phyloP scores from a whole-genome alignment of 2,113 vertebrate species.

The Numenius arquata region DNA sequence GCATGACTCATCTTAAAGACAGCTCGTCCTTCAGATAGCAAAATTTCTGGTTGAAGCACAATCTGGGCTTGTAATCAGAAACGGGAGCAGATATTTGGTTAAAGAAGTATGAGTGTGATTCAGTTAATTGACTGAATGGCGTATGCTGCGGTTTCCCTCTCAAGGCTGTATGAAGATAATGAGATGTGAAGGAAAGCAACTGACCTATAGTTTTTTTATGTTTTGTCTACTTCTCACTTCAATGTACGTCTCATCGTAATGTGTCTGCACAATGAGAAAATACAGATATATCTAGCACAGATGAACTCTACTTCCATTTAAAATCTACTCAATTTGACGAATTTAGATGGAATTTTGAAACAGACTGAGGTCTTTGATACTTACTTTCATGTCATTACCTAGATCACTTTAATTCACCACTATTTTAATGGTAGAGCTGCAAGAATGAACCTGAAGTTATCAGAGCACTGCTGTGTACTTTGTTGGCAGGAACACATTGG shows the following conservation, averaged over 20 bases:
- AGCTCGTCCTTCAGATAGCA: conserved; percentile 8
- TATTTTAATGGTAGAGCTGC: not conserved
- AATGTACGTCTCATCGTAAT: fast-evolving
- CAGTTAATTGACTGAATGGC: not conserved
- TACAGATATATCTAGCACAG: not conserved
- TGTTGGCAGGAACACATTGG: not conserved
- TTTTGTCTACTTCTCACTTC: conserved; percentile 22
- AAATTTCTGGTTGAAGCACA: not conserved
- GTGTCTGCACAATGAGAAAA: not conserved
- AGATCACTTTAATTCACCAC: not conserved
- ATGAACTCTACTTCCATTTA: not conserved
- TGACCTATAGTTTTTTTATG: not conserved
- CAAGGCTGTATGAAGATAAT: not conserved
- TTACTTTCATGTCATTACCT: not conserved
- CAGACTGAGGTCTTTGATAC: not conserved
- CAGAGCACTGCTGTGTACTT: not conserved
- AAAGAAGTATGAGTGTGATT: not conserved
- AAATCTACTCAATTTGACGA: not conserved
- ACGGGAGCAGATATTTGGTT: not conserved
- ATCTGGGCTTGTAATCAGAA: not conserved
- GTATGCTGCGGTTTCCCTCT: not conserved
- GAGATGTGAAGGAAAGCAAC: not conserved
- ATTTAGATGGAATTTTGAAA: not conserved
- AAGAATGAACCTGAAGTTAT: not conserved
- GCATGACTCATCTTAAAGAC: not conserved